Evolutionary conservation across 64 coral and sea anemone genomes (phyloP).

Genomic region (Actinia tenebrosa): DNA sequence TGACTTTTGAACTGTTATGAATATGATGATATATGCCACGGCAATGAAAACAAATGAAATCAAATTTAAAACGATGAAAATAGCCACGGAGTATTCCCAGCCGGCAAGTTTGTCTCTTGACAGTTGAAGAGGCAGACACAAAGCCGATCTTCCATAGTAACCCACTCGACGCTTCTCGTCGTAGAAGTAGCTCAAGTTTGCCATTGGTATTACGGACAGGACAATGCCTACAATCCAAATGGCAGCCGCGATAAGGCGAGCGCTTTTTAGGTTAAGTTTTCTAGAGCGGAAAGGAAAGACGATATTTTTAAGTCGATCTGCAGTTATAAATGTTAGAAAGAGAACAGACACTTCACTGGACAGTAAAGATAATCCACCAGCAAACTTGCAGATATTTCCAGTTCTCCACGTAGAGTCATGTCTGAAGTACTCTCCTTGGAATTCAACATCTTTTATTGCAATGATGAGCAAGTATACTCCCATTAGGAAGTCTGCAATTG

Average conservation of each 20-base stretch:
- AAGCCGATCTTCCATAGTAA: conserved; percentile 48
- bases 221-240: background rate
- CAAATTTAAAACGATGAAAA: conserved; percentile 40
- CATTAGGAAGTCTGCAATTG: conserved; percentile 46
- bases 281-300: conserved; percentile 34
- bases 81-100: conserved; percentile 37
- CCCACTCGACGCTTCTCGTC: conserved; percentile 4
- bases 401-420: conserved; percentile 31
- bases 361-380: conserved; percentile 29
- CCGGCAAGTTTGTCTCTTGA: conserved; percentile 37
- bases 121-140: conserved; percentile 57
- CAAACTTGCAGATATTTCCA: conserved; percentile 8
- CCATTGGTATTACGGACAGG: conserved; percentile 26
- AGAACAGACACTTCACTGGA: conserved; percentile 57
- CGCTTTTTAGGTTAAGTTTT: background rate
- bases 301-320: conserved; percentile 42
- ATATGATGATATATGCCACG: conserved; percentile 38
- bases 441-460: conserved; percentile 40
- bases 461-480: conserved; percentile 38
- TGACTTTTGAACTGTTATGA: background rate
- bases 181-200: conserved; percentile 29
- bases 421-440: conserved; percentile 42
- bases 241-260: background rate
- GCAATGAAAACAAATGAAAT: conserved; percentile 47
- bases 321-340: conserved; percentile 31